Base-by-base conservation (phyloP, 1,140 invertebrate genomes). In the Zophobas morio region DNA sequence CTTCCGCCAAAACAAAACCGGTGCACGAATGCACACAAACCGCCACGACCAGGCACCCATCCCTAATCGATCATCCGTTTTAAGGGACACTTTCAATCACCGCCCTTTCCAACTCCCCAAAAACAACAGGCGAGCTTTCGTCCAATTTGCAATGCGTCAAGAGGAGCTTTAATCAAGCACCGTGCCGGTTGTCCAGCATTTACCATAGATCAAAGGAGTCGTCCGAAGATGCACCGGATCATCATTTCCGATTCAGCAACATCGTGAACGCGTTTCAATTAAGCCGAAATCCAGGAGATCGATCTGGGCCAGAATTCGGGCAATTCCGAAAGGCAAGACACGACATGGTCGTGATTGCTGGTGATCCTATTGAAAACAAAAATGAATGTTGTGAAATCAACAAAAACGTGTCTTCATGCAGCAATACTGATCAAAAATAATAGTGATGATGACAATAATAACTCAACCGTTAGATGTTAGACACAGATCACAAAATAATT, bases 281-380 rank as follows among this genome's bases (percentile, higher is more conserved):
- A 72, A 72, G 36, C 46, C 46, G 20, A 34, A 46, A 72, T 39
- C 70, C 47, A 33, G 20, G 37, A 72, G 51, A 72, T 72, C 70
- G 70, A 72, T 72, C 70, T 51, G 46, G 46, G 70, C 51, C 70
- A 20, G 20, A 20, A 20, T 20, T 20, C 70, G 51, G 70, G 70
- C 70, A 8, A 20, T 20, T 20, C 20, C 20, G 20, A 20, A 20
- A 32, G 70, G 70, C 70, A 72, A 72, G 70, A 53, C 46, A 47
- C 51, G 47, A 47, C 70, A 72, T 72, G 33, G 20, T 47, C 70
- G 70, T 72, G 70, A 72, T 72, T 72, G 70, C 70, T 33, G 46
- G 51, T 47, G 37, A 72, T 72, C 51, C 70, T 47, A 42, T 51
- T 72, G 70, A 54, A 20, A 20, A 20, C 20, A 20, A 20, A 20